Conservation (phyloP, 2,113 vertebrate species). For the Dryoscopus gambensis region DNA sequence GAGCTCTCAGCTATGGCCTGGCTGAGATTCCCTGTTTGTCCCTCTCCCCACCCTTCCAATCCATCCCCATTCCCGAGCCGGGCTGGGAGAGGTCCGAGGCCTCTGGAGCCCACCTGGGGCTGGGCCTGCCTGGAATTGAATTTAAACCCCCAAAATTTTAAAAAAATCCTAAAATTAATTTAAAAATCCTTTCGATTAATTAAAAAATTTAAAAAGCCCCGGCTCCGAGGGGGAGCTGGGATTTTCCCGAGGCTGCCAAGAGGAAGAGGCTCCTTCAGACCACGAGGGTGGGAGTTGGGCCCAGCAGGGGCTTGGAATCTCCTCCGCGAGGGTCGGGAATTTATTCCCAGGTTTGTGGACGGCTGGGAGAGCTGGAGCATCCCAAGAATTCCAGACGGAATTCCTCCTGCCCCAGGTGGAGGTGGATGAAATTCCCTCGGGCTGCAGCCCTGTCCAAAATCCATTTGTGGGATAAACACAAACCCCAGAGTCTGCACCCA, state of each 20-base stretch:
- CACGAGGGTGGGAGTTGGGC: accelerated
- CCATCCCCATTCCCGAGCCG: background rate
- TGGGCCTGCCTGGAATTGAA: background rate
- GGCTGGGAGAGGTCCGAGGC: background rate
- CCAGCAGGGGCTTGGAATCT: no score
- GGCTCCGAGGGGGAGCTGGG: background rate
- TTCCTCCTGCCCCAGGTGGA: no score
- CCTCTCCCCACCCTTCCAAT: background rate
- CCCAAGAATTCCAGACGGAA: accelerated
- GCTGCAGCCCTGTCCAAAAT: accelerated
- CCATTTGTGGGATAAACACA: background rate
- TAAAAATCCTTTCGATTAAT: accelerated
- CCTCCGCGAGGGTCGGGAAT: background rate
- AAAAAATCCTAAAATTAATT: background rate
- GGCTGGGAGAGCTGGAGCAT: accelerated
- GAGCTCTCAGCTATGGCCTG: background rate
- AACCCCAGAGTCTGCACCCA: accelerated
- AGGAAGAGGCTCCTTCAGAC: background rate
- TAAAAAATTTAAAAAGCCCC: background rate
- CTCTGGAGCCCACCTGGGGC: background rate
- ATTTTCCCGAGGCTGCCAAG: background rate
- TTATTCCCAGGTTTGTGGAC: no score
- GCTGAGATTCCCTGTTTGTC: background rate
- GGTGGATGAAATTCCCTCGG: background rate
- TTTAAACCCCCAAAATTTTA: background rate